Conservation (phyloP, 2,797 vertebrate species). For the Gastrophryne carolinensis region DNA sequence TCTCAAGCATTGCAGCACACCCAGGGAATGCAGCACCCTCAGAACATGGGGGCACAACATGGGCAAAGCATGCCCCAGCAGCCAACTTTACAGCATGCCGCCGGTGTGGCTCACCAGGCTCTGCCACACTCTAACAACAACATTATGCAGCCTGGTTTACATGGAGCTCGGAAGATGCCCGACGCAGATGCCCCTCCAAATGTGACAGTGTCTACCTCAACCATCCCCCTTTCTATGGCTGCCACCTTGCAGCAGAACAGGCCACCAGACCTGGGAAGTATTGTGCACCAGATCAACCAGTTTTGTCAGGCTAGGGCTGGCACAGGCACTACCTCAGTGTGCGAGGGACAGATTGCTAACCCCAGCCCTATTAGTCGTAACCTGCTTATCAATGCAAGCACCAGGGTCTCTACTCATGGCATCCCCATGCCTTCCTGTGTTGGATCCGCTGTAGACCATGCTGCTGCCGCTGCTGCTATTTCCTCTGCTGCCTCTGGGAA, state of each 20-base stretch:
- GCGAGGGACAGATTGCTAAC: slow-evolving; percentile 98
- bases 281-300: slow-evolving; percentile 99
- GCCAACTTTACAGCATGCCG: slow-evolving; percentile 66
- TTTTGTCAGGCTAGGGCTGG: slow-evolving; percentile 96
- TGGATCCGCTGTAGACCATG: slow-evolving; percentile 82
- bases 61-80: slow-evolving; percentile 76
- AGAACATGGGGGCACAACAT: slow-evolving; percentile 77
- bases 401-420: slow-evolving; percentile 90
- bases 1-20: slow-evolving; percentile 67
- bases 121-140: slow-evolving; percentile 78
- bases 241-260: slow-evolving; percentile 88
- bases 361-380: slow-evolving; percentile 98
- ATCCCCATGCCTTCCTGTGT: slow-evolving; percentile 82
- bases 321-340: slow-evolving; percentile 89
- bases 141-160: slow-evolving; percentile 76
- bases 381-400: slow-evolving; percentile 97
- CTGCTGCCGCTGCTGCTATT: slow-evolving; percentile 69
- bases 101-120: slow-evolving; percentile 67
- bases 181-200: slow-evolving; percentile 94
- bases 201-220: slow-evolving; percentile 99
- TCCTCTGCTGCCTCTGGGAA: slow-evolving; percentile 75
- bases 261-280: slow-evolving; percentile 93
- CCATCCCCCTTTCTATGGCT: slow-evolving; percentile 97
- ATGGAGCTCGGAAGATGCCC: slow-evolving; percentile 86
- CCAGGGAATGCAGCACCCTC: slow-evolving; percentile 74